These are phyloP conservation scores for Phenacoccus solenopsis DNA, from an alignment of 1,140 invertebrate species.

Conservation along the genomic window DNA sequence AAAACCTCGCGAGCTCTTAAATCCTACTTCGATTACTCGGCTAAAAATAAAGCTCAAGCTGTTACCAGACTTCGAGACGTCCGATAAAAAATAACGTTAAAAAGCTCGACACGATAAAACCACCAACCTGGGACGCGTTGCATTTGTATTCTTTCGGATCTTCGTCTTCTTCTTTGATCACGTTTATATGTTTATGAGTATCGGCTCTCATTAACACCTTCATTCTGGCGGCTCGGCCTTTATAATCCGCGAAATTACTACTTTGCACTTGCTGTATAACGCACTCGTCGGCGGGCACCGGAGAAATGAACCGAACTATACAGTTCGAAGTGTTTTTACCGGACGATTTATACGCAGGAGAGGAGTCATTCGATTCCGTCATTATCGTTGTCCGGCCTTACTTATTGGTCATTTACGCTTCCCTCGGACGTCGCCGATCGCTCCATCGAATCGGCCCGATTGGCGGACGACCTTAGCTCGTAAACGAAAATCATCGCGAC, in stretches of 20 bases:
- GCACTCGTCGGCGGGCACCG: constrained; percentile 10
- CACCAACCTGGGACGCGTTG: not conserved
- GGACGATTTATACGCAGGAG: not conserved
- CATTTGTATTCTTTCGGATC: constrained; percentile 3
- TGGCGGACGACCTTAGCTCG: not conserved
- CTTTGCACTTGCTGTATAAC: not conserved
- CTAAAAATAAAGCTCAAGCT: no score
- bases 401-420: constrained; percentile 12
- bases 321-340: constrained; percentile 9
- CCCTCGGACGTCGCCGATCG: not conserved
- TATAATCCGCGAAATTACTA: not conserved
- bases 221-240: not conserved
- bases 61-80: no score
- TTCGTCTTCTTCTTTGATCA: constrained; percentile 9
- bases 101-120: no score
- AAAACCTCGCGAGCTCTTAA: no score
- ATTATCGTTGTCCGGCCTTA: constrained; percentile 10
- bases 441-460: not conserved
- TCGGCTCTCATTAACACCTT: constrained; percentile 13
- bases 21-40: no score
- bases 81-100: no score
- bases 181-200: constrained; percentile 10
- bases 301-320: constrained; percentile 11
- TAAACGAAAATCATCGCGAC: not conserved
- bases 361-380: constrained; percentile 11